phyloP scores from a whole-genome alignment of 1,140 invertebrate genomes.

The Trichonephila inaurata region DNA sequence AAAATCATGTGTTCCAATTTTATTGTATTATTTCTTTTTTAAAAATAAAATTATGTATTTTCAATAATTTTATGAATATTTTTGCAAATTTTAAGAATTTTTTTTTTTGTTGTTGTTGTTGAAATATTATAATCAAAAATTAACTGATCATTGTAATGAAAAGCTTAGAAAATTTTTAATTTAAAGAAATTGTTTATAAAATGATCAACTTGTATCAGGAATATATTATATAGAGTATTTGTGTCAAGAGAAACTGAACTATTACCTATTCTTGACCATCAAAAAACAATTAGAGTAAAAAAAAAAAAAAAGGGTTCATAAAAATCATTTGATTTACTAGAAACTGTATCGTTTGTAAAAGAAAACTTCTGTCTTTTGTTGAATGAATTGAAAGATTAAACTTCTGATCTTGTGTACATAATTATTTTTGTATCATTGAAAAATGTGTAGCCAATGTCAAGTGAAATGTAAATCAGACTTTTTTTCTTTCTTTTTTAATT shows the following conservation, averaged over 20 bases:
- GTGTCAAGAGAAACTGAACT: no score
- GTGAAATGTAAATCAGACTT: constrained; percentile 27
- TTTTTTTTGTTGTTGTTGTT: background rate
- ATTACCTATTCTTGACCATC: no score
- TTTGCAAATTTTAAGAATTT: background rate
- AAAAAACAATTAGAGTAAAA: no score
- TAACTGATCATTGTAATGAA: no score
- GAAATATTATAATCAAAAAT: no score
- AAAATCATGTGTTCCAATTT: background rate
- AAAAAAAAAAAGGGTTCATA: no score
- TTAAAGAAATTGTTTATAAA: no score
- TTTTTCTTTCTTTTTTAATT: constrained; percentile 14
- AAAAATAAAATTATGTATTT: background rate
- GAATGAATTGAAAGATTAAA: background rate
- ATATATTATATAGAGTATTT: no score
- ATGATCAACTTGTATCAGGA: no score
- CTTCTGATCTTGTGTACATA: background rate
- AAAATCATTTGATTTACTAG: no score
- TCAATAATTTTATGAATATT: background rate
- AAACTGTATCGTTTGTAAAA: background rate
- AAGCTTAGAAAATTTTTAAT: no score
- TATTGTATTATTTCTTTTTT: background rate
- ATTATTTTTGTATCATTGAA: constrained; percentile 42
- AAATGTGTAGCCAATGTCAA: constrained; percentile 27
- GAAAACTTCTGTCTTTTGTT: background rate